Conservation (phyloP, 2,888 invertebrate species). For the Omphaloscelis lunosa region DNA sequence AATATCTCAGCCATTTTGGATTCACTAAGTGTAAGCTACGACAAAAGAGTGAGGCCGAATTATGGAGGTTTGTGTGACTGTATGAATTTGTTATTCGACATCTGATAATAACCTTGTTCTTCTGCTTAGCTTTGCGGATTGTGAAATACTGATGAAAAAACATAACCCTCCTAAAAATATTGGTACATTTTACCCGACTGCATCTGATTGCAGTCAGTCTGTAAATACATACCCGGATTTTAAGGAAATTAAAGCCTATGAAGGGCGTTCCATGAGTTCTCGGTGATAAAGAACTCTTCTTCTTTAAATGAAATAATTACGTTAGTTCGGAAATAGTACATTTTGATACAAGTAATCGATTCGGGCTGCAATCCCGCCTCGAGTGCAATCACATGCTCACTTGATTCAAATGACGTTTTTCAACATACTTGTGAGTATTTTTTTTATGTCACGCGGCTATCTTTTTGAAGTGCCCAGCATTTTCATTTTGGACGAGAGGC, state of each 20-base stretch:
- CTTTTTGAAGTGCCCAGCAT: not conserved
- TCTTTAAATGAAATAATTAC: not conserved
- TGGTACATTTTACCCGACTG: not conserved
- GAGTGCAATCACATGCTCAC: not conserved
- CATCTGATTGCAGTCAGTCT: not conserved
- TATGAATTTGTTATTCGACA: not conserved
- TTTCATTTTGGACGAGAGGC: not conserved
- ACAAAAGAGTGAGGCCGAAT: constrained; percentile 99
- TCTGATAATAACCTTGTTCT: constrained; percentile 24
- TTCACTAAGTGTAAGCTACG: constrained; percentile 98
- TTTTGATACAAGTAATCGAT: not conserved
- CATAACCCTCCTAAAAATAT: not conserved
- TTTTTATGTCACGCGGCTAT: too few relatives aligned
- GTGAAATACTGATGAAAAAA: not conserved
- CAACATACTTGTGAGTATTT: not conserved
- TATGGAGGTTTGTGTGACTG: constrained; percentile 96
- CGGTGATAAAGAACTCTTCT: not conserved
- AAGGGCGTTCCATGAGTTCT: not conserved
- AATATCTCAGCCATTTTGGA: constrained; percentile 98
- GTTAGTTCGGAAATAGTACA: not conserved
- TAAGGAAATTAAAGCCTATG: not conserved
- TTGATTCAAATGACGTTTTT: not conserved
- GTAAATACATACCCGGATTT: not conserved
- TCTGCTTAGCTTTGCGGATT: constrained; percentile 56
- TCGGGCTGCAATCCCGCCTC: not conserved